Evolutionary conservation across 2,113 vertebrate species (phyloP), one percentile per base, ranked within the genome.

Genomic region (Ptychochromis oligacanthus): DNA sequence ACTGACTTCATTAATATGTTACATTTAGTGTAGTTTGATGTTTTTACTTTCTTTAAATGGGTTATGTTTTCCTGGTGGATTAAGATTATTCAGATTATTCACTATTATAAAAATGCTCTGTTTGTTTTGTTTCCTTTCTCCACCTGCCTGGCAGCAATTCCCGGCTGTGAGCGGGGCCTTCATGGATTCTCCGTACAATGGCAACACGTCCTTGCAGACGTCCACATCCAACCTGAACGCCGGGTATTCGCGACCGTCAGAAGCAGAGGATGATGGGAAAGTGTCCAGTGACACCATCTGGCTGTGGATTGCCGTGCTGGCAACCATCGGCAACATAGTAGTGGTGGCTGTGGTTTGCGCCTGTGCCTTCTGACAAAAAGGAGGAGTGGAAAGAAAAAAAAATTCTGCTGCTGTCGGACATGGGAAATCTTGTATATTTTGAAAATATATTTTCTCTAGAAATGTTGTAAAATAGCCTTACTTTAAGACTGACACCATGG

Each of bases 271-370:
- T 49, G 95, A 96, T 58, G 93, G 95, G 28, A 96, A 96, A 87
- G 87, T 93, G 85, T 95, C 95, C 91, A 95, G 94, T 24, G 96
- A 96, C 57, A 93, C 94, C 72, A 95, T 96, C 77, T 96, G 96
- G 95, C 87, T 96, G 83, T 96, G 96, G 96, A 89, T 96, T n/a
- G 96, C 96, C 6, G 95, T 96, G 87, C 93, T 96, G 59, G 96
- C 96, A 57, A 96, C 96, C 34, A 95, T 96, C 20, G 95, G 95
- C 82, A 96, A 96, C 92, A 95, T 96, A 80, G 95, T 96, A 87
- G 96, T 96, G 87, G 95, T 96, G 90, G 96, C 95, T 6, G 96
- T 96, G 90, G 96, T 96, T 64, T 96, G 95, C 36, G 96, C 93
- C 87, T 96, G 95, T 92, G 94, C 96, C 91, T 96, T 96, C 93